These are phyloP conservation scores for Eidolon helvum DNA, from an alignment of 2,113 vertebrate genomes.

Conservation along the genomic window DNA sequence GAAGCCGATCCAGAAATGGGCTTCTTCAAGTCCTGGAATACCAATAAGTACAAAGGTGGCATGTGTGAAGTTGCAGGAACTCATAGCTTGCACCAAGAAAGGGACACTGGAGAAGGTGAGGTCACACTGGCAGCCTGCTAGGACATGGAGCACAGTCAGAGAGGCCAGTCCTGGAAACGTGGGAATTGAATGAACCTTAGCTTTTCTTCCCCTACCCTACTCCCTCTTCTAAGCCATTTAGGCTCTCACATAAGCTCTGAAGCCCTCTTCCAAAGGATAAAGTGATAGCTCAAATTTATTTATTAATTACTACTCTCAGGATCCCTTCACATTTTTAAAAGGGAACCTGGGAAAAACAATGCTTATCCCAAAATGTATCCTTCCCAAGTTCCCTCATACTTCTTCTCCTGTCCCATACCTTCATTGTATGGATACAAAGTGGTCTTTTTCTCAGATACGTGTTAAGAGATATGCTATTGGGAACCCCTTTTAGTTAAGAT, in stretches of 20 bases:
- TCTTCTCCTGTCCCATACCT: background rate
- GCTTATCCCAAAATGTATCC: background rate
- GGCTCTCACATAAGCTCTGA: background rate
- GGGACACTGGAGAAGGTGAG: background rate
- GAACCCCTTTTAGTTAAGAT: background rate
- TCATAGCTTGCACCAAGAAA: constrained; percentile 56
- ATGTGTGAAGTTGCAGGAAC: constrained; percentile 76
- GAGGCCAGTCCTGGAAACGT: background rate
- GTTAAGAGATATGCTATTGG: background rate
- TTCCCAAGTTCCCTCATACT: background rate
- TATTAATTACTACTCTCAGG: background rate
- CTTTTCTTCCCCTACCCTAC: background rate
- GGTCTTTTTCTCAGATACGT: background rate
- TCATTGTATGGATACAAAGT: background rate
- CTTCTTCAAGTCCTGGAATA: constrained; percentile 75
- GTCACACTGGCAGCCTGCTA: constrained; percentile 41
- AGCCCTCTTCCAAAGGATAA: background rate
- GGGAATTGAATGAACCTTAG: background rate
- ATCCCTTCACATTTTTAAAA: background rate
- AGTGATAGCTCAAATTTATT: background rate
- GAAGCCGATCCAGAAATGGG: constrained; percentile 78
- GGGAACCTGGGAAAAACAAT: background rate
- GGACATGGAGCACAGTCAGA: constrained; percentile 56
- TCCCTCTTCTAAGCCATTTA: background rate
- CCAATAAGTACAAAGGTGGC: constrained; percentile 74